Evolutionary conservation across 2,888 invertebrate species (phyloP).

Genomic region (Willowsia nigromaculata): DNA sequence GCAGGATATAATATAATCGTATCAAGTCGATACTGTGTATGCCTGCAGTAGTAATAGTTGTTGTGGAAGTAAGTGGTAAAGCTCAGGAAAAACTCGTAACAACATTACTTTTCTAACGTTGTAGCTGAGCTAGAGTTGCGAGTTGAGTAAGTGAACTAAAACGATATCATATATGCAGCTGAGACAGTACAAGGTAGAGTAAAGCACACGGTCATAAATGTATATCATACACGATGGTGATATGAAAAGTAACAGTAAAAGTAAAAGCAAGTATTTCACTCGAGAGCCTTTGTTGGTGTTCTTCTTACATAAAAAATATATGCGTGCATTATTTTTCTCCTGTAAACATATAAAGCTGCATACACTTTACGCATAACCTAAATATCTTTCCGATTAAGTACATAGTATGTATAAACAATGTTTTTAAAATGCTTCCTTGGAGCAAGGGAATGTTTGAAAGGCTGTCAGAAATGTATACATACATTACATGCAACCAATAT

Average conservation of each 20-base stretch:
- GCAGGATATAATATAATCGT: neutral
- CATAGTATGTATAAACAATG: neutral
- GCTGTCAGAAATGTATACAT: slow-evolving; percentile 14
- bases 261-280: slow-evolving; percentile 42
- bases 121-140: neutral
- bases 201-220: too few species aligned
- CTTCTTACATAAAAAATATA: neutral
- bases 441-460: neutral
- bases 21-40: neutral
- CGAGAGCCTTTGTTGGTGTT: slow-evolving; percentile 23
- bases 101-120: neutral
- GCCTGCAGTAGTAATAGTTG: neutral
- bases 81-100: slow-evolving; percentile 19
- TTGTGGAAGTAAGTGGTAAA: neutral
- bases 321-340: neutral
- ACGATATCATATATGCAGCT: too few species aligned
- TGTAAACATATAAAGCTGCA: too few species aligned
- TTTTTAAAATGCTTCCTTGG: neutral
- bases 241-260: neutral
- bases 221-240: neutral
- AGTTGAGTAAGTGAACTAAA: neutral
- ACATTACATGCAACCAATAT: neutral
- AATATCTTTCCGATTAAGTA: neutral
- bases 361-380: too few species aligned
- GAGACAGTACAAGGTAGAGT: too few species aligned